These are phyloP conservation scores for Talpa occidentalis DNA, from an alignment of 2,113 vertebrate species.

Conservation along the genomic window DNA sequence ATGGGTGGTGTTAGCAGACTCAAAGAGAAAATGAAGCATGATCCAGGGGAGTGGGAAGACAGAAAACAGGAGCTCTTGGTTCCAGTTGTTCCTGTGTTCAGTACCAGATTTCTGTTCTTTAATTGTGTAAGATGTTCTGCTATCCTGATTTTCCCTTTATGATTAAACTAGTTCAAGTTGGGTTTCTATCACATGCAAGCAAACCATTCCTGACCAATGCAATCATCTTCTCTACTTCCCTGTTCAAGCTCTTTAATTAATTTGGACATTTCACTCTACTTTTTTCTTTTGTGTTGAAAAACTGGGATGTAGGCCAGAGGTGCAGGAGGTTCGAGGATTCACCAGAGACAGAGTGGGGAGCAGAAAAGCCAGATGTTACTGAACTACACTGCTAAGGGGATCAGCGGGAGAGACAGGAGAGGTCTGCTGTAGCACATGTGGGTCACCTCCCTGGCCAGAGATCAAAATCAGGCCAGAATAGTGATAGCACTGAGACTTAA, in stretches of 20 bases:
- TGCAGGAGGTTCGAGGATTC: no score
- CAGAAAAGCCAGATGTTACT: no score
- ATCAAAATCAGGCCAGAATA: no score
- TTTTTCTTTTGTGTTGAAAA: no score
- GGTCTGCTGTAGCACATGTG: no score
- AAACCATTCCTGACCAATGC: neutral
- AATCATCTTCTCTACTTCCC: neutral
- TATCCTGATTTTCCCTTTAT: neutral
- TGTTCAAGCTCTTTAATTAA: neutral
- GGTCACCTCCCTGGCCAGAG: no score
- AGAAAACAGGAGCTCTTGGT: neutral
- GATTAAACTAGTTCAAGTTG: slow-evolving; percentile 7
- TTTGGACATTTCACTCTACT: neutral
- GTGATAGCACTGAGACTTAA: no score
- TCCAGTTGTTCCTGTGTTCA: neutral
- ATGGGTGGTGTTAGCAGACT: neutral
- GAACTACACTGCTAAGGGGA: no score
- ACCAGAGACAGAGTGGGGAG: no score
- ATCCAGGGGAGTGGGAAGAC: neutral
- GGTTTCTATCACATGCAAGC: neutral
- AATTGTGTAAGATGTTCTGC: neutral
- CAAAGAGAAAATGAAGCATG: neutral
- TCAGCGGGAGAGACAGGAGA: no score
- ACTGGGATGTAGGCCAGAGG: no score
- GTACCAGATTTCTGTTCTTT: slow-evolving; percentile 12